Evolutionary conservation across 2,888 invertebrate species (phyloP).

Genomic region (Hermodice carunculata): DNA sequence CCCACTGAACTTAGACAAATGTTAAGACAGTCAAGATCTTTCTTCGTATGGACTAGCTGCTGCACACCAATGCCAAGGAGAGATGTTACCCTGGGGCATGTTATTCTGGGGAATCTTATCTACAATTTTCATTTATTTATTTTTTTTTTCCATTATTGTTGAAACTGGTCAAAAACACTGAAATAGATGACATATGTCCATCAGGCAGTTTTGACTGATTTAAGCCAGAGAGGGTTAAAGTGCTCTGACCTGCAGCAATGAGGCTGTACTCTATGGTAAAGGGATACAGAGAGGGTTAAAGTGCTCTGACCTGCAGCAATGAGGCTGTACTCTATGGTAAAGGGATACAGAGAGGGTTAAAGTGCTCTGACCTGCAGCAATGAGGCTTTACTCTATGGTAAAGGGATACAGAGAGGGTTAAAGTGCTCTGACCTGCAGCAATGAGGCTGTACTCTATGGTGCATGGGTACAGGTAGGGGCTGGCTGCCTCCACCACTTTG

Average conservation of each 20-base stretch:
- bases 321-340: constrained; percentile 94
- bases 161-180: too few relatives aligned
- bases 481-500: constrained; percentile 72
- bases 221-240: too few relatives aligned
- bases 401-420: constrained; percentile 97
- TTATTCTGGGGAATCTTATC: too few relatives aligned
- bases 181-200: too few relatives aligned
- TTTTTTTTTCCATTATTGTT: too few relatives aligned
- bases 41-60: too few relatives aligned
- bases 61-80: too few relatives aligned
- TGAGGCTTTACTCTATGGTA: constrained; percentile 94
- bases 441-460: constrained; percentile 96
- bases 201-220: too few relatives aligned
- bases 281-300: constrained; percentile 89
- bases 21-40: too few relatives aligned
- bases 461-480: constrained; percentile 94
- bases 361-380: constrained; percentile 85
- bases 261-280: constrained; percentile 96
- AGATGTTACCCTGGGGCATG: too few relatives aligned
- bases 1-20: too few relatives aligned
- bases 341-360: constrained; percentile 96
- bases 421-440: constrained; percentile 83
- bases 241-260: constrained; percentile 85
- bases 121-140: too few relatives aligned
- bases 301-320: constrained; percentile 87